phyloP scores from a whole-genome alignment of 2,888 invertebrate species.

The Hirtodrosophila cameraria region DNA sequence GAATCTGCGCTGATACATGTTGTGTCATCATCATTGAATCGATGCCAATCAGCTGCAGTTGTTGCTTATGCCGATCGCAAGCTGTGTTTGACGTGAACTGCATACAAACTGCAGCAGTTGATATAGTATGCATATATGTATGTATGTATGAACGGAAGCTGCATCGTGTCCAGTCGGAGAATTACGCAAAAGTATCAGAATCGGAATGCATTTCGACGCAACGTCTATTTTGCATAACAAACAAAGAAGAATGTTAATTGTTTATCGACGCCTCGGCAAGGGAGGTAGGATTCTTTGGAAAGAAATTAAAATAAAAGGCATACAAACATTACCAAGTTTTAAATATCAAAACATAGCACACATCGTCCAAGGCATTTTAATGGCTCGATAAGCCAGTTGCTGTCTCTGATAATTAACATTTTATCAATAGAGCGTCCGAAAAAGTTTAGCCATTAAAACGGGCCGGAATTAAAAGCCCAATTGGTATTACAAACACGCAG shows the following conservation, averaged over 20 bases:
- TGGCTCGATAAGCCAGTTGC: slow-evolving; percentile 25
- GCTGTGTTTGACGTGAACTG: slow-evolving; percentile 40
- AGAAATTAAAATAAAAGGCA: slow-evolving; percentile 24
- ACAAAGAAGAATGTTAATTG: slow-evolving; percentile 56
- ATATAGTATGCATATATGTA: neutral
- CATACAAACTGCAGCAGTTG: slow-evolving; percentile 18
- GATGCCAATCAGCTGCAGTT: slow-evolving; percentile 11
- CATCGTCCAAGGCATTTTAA: slow-evolving; percentile 60
- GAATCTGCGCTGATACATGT: neutral
- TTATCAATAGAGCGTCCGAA: slow-evolving; percentile 44
- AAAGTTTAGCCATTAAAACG: slow-evolving; percentile 8
- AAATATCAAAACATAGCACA: slow-evolving; percentile 45
- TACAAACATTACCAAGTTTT: slow-evolving; percentile 30
- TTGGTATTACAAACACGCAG: slow-evolving; percentile 66
- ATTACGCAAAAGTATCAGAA: neutral
- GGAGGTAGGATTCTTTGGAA: slow-evolving; percentile 28
- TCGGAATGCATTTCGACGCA: slow-evolving; percentile 27
- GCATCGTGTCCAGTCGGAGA: neutral
- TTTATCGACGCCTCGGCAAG: slow-evolving; percentile 38
- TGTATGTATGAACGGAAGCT: neutral
- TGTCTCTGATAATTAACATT: slow-evolving; percentile 38
- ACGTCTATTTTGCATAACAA: slow-evolving; percentile 64
- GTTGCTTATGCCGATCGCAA: slow-evolving; percentile 17
- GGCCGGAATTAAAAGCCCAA: slow-evolving; percentile 50
- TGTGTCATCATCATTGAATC: slow-evolving; percentile 5